These are phyloP conservation scores for Leptodactylus fallax DNA, from an alignment of 2,797 vertebrate genomes.

Conservation along the genomic window DNA sequence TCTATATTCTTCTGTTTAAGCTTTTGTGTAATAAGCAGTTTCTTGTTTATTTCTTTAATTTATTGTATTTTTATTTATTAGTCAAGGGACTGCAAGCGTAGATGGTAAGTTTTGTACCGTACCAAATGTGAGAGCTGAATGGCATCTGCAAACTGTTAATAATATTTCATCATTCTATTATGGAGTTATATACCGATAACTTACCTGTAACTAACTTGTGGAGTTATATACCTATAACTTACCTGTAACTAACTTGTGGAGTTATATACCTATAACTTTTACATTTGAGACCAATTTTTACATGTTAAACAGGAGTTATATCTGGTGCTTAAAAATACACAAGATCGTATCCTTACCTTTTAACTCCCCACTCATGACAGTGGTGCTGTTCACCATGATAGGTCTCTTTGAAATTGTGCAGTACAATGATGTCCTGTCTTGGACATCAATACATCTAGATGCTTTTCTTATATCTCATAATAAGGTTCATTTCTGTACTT, in stretches of 20 bases:
- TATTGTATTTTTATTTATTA: conserved; percentile 6
- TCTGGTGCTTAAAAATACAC: not conserved
- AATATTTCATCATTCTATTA: not conserved
- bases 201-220: no score
- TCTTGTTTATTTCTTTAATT: conserved; percentile 12
- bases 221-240: no score
- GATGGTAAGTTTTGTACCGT: not conserved
- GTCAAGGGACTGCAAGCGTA: conserved; percentile 8
- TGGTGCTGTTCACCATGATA: not conserved
- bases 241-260: no score
- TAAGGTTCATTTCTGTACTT: no score
- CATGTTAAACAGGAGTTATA: not conserved
- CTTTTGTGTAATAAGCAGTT: conserved; percentile 52
- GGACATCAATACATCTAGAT: not conserved
- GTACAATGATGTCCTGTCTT: not conserved
- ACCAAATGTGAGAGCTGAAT: not conserved
- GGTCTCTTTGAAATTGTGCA: no score
- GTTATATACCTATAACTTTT: not conserved
- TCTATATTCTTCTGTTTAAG: conserved; percentile 9
- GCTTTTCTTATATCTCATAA: not conserved
- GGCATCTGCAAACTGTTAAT: conserved; percentile 4
- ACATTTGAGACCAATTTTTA: not conserved
- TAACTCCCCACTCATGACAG: not conserved
- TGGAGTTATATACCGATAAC: not conserved
- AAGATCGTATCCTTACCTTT: not conserved